Evolutionary conservation across 2,113 vertebrate species (phyloP).

Genomic region (Oreochromis niloticus): DNA sequence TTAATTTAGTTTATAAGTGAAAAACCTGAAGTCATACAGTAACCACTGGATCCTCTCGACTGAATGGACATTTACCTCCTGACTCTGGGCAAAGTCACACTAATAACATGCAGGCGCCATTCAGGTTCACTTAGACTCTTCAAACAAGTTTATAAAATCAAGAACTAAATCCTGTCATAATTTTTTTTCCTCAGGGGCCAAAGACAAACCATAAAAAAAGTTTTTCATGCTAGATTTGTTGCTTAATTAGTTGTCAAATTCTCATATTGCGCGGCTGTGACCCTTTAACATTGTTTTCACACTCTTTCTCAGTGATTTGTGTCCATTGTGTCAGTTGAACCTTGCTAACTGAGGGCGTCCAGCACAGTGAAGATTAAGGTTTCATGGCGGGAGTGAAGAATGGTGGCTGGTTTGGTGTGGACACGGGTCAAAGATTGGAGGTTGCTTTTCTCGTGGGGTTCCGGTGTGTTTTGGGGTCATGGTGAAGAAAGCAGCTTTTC

Average conservation of each 20-base stretch:
- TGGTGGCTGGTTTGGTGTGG: slow-evolving; percentile 34
- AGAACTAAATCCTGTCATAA: neutral
- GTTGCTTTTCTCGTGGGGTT: neutral
- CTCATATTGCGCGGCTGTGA: slow-evolving; percentile 15
- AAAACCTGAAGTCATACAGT: neutral
- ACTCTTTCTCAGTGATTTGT: slow-evolving; percentile 29
- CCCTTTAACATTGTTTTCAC: slow-evolving; percentile 36
- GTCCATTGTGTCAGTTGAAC: slow-evolving; percentile 34
- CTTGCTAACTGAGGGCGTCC: neutral
- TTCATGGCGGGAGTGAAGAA: slow-evolving; percentile 1
- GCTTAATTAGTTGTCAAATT: slow-evolving; percentile 31
- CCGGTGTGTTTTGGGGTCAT: slow-evolving; percentile 16
- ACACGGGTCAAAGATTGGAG: slow-evolving; percentile 41
- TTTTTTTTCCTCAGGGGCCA: neutral
- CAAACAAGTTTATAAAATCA: neutral
- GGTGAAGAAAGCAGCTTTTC: slow-evolving; percentile 20
- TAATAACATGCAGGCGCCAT: neutral
- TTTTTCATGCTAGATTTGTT: slow-evolving; percentile 2
- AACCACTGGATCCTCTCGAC: neutral
- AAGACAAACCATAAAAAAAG: neutral
- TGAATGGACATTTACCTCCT: neutral
- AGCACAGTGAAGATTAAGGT: slow-evolving; percentile 22
- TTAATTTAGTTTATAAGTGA: neutral
- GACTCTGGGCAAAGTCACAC: neutral
- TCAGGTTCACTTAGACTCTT: neutral